Base-by-base conservation (phyloP, 2,113 vertebrate genomes). In the Noctilio leporinus region DNA sequence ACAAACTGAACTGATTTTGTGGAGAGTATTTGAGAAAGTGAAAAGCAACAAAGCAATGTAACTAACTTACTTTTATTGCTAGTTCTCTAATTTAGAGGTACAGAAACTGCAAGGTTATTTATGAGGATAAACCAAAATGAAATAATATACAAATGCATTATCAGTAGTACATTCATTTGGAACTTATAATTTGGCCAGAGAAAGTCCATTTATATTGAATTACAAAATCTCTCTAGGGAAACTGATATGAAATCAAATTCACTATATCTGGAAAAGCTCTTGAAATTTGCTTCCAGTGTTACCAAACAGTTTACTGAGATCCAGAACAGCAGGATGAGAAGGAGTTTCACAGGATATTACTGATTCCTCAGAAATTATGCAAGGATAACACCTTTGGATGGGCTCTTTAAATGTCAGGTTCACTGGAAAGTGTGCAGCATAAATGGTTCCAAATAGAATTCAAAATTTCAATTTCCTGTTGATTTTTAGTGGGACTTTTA, bases 71-170 rank as follows among this genome's bases (percentile, higher is more conserved):
- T 85, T 64, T 76, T 62, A 40, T n/a, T 15, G 5, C 22, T 77
- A 7, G n/a, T 88, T 86, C 43, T 93, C 7, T 59, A 15, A 57
- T 81, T 67, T 77, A 69, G 22, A 83, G 53, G 10, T 57, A 0
- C 10, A 86, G 33, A 82, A 64, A 82, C 9, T 64, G 1, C 14
- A 69, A 85, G 22, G 1, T 77, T 88, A 76, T 11, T 72, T 53
- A 30, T 22, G 17, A 86, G 9, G 2, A 4, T 65, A 75, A 89
- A 35, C 3, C 5, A 35, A 95, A 89, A 43, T 45, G 12, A 86
- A 78, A 77, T 59, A 53, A 93, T 64, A 57, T 67, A n/a, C 49
- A 84, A 90, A 90, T 84, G 4, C 2, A 81, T 96, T 80, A 92
- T 91, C 20, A 51, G 16, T 15, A 86, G 5, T 12, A 65, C 19